Evolutionary conservation across 2,797 vertebrate genomes (phyloP).

Genomic region (Bovichtus variegatus): DNA sequence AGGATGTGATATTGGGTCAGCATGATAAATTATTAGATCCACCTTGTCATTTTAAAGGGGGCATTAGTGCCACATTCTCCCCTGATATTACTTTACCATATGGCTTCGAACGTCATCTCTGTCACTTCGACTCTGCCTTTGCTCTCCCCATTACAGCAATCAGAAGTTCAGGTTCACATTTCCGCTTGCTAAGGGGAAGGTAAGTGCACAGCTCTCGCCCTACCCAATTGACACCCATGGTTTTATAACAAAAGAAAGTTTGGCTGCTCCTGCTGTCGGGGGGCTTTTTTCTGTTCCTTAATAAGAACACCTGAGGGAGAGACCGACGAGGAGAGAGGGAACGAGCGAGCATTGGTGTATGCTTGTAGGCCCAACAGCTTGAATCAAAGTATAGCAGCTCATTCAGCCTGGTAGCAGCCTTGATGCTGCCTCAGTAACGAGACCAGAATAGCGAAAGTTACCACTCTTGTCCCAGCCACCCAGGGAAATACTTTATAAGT

Average conservation of each 20-base stretch:
- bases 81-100: background rate
- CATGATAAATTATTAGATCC: constrained; percentile 36
- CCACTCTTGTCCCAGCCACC: constrained; percentile 16
- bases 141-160: constrained; percentile 29
- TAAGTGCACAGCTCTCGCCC: constrained; percentile 5
- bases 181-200: constrained; percentile 11
- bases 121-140: constrained; percentile 12
- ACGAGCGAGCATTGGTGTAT: constrained; percentile 15
- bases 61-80: constrained; percentile 1
- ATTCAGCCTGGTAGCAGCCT: constrained; percentile 49
- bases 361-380: constrained; percentile 60
- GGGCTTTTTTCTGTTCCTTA: constrained; percentile 42
- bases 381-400: constrained; percentile 47
- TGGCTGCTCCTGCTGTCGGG: constrained; percentile 47
- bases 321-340: constrained; percentile 19
- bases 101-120: background rate
- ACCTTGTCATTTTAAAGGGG: constrained; percentile 34
- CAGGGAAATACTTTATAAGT: constrained; percentile 5
- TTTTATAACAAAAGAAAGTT: constrained; percentile 49
- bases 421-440: constrained; percentile 60
- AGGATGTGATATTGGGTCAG: constrained; percentile 38
- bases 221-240: constrained; percentile 34
- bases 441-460: constrained; percentile 69
- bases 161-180: constrained; percentile 35
- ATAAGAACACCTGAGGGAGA: constrained; percentile 59